Percentiles rank a stretch among this genome's conserved stretches.
Conservation (phyloP, 2,888 invertebrate species). For the Ecliptopera silaceata region DNA sequence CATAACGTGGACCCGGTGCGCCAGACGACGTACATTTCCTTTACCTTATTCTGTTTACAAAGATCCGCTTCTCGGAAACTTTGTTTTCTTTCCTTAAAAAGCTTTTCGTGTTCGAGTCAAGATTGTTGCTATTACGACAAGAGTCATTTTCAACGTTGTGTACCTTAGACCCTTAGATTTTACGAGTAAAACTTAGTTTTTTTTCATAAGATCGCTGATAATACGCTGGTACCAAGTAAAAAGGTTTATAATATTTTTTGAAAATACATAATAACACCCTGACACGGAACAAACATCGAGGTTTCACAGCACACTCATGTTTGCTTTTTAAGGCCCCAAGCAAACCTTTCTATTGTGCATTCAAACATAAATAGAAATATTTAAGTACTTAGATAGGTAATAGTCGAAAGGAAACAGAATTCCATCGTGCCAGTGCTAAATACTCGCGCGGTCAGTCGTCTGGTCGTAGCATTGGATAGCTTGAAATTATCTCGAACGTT, state of each 20-base stretch:
- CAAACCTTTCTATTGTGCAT: neutral
- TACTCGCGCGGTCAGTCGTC: slow-evolving; percentile 61
- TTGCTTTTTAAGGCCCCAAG: no score
- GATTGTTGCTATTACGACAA: slow-evolving; percentile 21
- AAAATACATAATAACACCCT: no score
- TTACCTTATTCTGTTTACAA: slow-evolving; percentile 45
- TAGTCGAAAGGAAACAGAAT: slow-evolving; percentile 42
- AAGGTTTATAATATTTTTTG: no score
- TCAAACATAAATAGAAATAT: slow-evolving; percentile 21
- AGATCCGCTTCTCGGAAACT: slow-evolving; percentile 30
- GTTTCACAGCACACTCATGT: no score
- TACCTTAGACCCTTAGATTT: neutral
- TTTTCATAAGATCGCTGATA: neutral
- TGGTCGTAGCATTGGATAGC: slow-evolving; percentile 64
- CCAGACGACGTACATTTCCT: slow-evolving; percentile 45
- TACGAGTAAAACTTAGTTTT: neutral
- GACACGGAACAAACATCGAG: no score
- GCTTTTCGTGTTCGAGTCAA: slow-evolving; percentile 39
- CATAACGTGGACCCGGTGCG: slow-evolving; percentile 38
- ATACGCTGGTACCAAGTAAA: no score
- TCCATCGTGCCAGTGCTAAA: slow-evolving; percentile 62
- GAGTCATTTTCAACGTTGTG: slow-evolving; percentile 4
- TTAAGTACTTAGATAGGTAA: slow-evolving; percentile 41
- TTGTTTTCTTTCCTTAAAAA: slow-evolving; percentile 48
- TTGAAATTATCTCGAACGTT: slow-evolving; percentile 79